Evolutionary conservation across 2,888 invertebrate genomes (phyloP).

Genomic region (Drosophila formosana): DNA sequence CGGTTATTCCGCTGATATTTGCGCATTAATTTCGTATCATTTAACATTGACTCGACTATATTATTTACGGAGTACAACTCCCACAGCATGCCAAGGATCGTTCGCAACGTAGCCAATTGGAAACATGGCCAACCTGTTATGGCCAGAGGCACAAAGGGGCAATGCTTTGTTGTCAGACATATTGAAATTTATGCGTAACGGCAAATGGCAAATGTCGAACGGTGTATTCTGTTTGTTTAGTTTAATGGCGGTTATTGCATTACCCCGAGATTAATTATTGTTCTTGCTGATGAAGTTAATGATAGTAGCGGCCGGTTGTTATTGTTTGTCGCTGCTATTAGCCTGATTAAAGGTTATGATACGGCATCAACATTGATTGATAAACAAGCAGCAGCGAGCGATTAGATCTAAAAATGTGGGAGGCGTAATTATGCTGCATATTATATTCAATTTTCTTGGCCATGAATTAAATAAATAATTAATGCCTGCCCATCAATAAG

Average conservation of each 20-base stretch:
- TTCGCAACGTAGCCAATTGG: conserved; percentile 40
- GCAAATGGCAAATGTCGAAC: conserved; percentile 33
- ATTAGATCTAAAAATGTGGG: neutral
- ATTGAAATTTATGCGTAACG: conserved; percentile 70
- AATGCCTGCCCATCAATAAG: neutral
- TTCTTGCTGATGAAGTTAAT: conserved; percentile 32
- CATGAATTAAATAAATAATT: neutral
- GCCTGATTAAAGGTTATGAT: conserved; percentile 50
- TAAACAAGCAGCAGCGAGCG: neutral
- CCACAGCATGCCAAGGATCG: conserved; percentile 19
- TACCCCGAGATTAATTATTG: conserved; percentile 68
- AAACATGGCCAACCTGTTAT: conserved; percentile 23
- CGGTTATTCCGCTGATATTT: conserved; percentile 56
- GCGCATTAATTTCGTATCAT: conserved; percentile 74
- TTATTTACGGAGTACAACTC: conserved; percentile 60
- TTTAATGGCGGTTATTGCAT: conserved; percentile 74
- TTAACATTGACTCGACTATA: conserved; percentile 58
- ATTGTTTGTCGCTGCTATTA: conserved; percentile 42
- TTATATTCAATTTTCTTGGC: neutral
- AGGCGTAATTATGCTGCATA: neutral
- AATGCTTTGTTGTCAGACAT: conserved; percentile 36
- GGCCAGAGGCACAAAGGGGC: neutral
- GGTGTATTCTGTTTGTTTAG: conserved; percentile 66
- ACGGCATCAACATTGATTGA: neutral
- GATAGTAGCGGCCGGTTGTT: conserved; percentile 20